Evolutionary conservation across 2,888 invertebrate species (phyloP).

Genomic region (Netelia inedita): DNA sequence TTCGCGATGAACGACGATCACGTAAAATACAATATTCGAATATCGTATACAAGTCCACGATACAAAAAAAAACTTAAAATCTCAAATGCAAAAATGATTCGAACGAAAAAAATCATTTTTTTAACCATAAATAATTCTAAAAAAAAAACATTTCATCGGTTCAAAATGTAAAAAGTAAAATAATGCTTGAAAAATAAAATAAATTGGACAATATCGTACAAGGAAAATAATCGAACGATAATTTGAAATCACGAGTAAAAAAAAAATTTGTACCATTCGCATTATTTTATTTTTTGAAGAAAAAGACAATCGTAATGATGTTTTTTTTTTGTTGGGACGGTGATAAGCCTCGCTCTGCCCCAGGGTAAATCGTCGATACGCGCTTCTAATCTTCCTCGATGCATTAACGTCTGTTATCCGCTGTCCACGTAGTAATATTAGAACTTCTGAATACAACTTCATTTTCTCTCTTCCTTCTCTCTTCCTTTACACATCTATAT

Average conservation of each 20-base stretch:
- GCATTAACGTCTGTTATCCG: slow-evolving; percentile 40
- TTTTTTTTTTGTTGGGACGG: not conserved
- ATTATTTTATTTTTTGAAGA: not conserved
- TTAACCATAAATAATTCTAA: not conserved
- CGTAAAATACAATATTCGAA: not conserved
- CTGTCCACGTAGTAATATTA: slow-evolving; percentile 5
- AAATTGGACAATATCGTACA: no score
- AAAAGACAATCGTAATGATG: not conserved
- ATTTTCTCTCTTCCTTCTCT: slow-evolving; percentile 25
- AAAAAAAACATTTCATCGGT: not conserved
- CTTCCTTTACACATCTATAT: slow-evolving; percentile 38
- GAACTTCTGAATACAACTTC: slow-evolving; percentile 33
- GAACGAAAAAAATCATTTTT: not conserved
- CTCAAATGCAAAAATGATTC: not conserved
- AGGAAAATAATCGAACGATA: no score
- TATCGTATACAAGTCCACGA: no score
- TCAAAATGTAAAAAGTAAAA: not conserved
- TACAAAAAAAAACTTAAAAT: not conserved
- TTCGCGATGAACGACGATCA: not conserved
- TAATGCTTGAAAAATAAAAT: no score
- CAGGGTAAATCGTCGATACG: not conserved
- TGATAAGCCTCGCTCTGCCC: not conserved
- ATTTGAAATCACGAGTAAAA: no score
- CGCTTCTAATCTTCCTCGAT: slow-evolving; percentile 35
- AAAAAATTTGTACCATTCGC: no score